Evolutionary conservation across 2,113 vertebrate genomes (phyloP), one percentile per base, ranked within the genome.

Genomic region (Oreochromis tanganicae): DNA sequence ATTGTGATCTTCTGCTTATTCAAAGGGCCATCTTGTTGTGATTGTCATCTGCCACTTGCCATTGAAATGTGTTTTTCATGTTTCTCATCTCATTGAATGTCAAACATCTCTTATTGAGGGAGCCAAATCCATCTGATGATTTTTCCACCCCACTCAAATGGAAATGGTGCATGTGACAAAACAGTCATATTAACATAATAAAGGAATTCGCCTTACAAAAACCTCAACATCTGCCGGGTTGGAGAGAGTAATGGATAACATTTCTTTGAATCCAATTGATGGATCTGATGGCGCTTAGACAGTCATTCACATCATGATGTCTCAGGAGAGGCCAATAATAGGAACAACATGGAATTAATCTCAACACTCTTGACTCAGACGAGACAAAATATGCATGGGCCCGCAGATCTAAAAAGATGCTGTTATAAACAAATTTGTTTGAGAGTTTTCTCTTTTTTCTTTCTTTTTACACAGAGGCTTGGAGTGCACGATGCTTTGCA

Each of bases 191-290:
- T 96, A 95, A 93, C 95, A 96, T 96, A 94, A 96, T 95, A 96
- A 95, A 96, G 94, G 94, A 94, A 95, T 95, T 93, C 89, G 63
- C 92, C 94, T 95, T 94, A 95, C 94, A 95, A 96, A 96, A 95
- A 95, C 88, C 93, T 92, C 91, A 95, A 96, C 95, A 96, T 96
- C 95, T 95, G 95, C 95, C 66, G 85, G 95, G 91, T 94, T 94
- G 93, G 92, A 86, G 94, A 83, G 93, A 92, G 94, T 87, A 95
- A 94, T 95, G 95, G 95, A 95, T 92, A 95, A 95, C 93, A 94
- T 94, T 95, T 95, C 95, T 96, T 96, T 96, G 94, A 95, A 95
- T 95, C 93, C 92, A 94, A 94, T 95, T 94, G 95, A 96, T 95
- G 95, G 91, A 95, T 94, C 95, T 95, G 95, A 95, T 95, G 94